These are phyloP conservation scores for Tiaroga cobitis DNA, from an alignment of 2,797 vertebrate species.

Conservation along the genomic window DNA sequence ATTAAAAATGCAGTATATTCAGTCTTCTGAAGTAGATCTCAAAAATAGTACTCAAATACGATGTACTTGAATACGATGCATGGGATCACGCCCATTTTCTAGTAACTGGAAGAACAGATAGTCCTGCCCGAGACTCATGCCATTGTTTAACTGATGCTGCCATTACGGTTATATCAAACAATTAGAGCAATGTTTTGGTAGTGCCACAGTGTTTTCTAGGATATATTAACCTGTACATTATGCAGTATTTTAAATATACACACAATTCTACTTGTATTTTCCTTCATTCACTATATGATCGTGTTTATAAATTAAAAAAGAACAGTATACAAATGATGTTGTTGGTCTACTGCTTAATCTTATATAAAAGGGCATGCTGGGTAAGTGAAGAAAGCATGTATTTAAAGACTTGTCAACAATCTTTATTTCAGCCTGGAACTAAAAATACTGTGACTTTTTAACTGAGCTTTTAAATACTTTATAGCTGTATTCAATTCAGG, in stretches of 20 bases:
- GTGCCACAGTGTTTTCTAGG: neutral
- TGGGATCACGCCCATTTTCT: neutral
- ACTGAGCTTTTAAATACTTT: neutral
- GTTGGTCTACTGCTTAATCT: neutral
- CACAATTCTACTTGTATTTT: neutral
- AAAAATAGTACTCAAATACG: neutral
- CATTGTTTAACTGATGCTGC: too few relatives aligned
- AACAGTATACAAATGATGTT: neutral
- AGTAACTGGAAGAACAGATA: neutral
- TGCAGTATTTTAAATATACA: neutral
- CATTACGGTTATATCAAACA: neutral
- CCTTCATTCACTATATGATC: neutral
- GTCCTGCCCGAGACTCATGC: neutral
- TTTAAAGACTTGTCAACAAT: neutral
- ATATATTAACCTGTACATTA: neutral
- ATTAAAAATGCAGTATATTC: too few relatives aligned
- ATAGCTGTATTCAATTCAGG: neutral
- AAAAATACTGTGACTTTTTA: slow-evolving; percentile 1
- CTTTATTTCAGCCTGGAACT: neutral
- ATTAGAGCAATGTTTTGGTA: neutral
- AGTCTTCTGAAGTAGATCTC: too few relatives aligned
- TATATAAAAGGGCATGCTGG: neutral
- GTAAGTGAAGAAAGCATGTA: neutral
- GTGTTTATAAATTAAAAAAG: neutral
- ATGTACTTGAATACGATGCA: neutral